Percentiles rank a stretch among this genome's conserved stretches.
These are phyloP conservation scores for Eulemur rufifrons DNA, from an alignment of 2,113 vertebrate genomes.

Conservation along the genomic window DNA sequence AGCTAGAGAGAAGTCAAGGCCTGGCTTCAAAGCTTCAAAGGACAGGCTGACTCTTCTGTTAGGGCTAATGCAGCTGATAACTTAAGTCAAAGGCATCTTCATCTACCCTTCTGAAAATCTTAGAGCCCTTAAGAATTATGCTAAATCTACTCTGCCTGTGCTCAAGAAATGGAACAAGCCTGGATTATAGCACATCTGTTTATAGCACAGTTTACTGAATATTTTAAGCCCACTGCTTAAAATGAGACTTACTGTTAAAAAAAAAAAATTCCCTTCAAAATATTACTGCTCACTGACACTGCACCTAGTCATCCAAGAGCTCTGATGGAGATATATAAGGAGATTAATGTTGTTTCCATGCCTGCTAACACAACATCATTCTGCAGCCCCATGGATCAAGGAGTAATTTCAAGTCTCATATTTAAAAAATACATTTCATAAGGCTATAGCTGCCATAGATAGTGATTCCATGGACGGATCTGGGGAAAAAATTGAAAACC, in stretches of 20 bases:
- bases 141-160: background rate
- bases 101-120: background rate
- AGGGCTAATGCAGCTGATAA: background rate
- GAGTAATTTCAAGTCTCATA: background rate
- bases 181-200: background rate
- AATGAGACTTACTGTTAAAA: background rate
- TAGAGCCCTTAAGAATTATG: background rate
- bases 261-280: background rate
- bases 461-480: background rate
- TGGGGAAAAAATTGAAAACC: background rate
- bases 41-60: background rate
- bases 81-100: background rate
- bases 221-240: background rate
- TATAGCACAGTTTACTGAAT: background rate
- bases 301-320: background rate
- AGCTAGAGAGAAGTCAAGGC: background rate
- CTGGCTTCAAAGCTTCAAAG: background rate
- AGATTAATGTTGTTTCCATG: background rate
- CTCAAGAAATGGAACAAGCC: background rate
- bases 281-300: background rate
- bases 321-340: background rate
- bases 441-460: background rate
- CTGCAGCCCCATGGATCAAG: background rate
- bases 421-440: background rate
- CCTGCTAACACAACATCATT: background rate